Base-by-base conservation (phyloP, 2,888 invertebrate species). In the Cephus nigrinus region DNA sequence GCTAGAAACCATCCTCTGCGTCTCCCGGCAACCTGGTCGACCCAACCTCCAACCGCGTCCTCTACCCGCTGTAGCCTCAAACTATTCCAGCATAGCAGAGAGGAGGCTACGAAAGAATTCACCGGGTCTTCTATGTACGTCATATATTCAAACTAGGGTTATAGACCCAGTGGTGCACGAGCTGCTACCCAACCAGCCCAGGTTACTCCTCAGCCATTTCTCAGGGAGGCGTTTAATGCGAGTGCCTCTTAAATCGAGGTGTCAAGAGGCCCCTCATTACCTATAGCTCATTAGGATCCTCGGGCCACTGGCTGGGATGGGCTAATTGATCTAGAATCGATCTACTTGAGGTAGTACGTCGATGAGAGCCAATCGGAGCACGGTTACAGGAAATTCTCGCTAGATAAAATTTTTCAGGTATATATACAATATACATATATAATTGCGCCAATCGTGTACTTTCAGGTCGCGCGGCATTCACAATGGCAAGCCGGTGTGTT, bases 221-320 rank as follows among this genome's bases (percentile, higher is more conserved):
- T 55, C 55, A 55, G 23, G 23, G 55, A 55, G 55, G 55, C 23
- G n/a, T 73, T 73, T 73, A 73, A 73, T 35, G 34, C 12, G 34
- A 73, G 74, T 35, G 34, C 33, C 74, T 35, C 74, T 73, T 34
- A 30, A 34, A 34, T 34, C 74, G 74, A 15, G n/a, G 74, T 33
- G 34, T 33, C 32, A 30, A 73, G 68, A 55, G 55, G 15, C 68
- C 23, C 23, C 9, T 15, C 15, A 40, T 23, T 55, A 55, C 9
- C 55, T 55, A 55, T 55, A 23, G 55, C 23, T 55, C 55, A 23
- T 55, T 55, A 55, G 23, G 23, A 55, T 55, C 55, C 55, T 55
- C 55, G 15, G 55, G 23, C 55, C 23, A 55, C 55, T 23, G 55
- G 23, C 55, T 55, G 55, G 55, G 55, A 55, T 55, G 55, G 55